These are phyloP conservation scores for Eupithecia dodoneata DNA, from an alignment of 2,888 invertebrate species.

Conservation along the genomic window DNA sequence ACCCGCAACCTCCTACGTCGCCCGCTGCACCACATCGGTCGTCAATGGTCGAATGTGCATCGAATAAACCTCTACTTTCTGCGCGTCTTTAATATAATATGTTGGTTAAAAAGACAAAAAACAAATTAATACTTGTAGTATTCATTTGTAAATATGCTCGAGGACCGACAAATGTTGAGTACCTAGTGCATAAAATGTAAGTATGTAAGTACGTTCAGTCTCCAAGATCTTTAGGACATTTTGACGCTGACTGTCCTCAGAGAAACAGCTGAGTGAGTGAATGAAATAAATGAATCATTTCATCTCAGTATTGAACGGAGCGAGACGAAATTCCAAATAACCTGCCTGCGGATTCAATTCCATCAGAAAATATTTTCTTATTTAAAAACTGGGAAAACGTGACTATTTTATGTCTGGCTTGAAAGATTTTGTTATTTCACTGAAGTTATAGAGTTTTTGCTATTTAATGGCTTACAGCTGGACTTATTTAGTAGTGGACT, in stretches of 20 bases:
- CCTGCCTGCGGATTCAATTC: constrained; percentile 6
- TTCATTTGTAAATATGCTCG: too few species aligned
- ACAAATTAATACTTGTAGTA: too few species aligned
- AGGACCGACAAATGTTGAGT: too few species aligned
- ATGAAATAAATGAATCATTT: constrained; percentile 19
- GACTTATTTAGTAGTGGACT: background rate
- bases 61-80: too few species aligned
- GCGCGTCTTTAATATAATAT: too few species aligned
- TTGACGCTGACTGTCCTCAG: background rate
- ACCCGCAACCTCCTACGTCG: too few species aligned
- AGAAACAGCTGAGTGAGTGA: constrained; percentile 11
- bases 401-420: background rate
- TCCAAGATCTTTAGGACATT: background rate
- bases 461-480: background rate
- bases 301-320: constrained; percentile 6
- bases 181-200: too few species aligned
- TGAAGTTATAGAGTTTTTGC: background rate
- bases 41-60: too few species aligned
- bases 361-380: constrained; percentile 6
- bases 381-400: background rate
- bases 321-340: constrained; percentile 5
- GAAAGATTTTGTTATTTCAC: background rate
- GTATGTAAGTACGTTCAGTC: too few species aligned
- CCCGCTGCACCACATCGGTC: too few species aligned
- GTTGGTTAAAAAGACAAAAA: too few species aligned